Base-by-base conservation (phyloP, 2,113 vertebrate species). In the Marmota flaviventris region DNA sequence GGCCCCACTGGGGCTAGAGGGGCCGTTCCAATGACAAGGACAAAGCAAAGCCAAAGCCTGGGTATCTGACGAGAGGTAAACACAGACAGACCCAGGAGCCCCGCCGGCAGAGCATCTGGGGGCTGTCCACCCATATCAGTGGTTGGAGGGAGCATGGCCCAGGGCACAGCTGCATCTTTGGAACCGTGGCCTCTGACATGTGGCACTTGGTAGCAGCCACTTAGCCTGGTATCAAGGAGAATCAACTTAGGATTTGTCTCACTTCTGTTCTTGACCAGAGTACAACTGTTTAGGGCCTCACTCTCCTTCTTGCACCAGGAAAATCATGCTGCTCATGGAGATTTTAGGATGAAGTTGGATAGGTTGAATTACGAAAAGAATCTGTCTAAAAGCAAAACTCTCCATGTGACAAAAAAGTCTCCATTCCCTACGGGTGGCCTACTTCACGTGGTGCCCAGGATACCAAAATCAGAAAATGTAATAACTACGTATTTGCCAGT, bases 51-150 rank as follows among this genome's bases (percentile, higher is more conserved):
- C 75, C n/a, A 18, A 3, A 16, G 48, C 39, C 87, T 79, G 39
- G 1, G 88, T 17, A 42, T 5, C 24, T 9, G 93, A 39, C 0
- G 7, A 18, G 76, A 29, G 20, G 63, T 7, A 17, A 37, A 56
- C 18, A 61, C 48, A 32, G 45, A 32, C 45, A 6, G 69, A 39
- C 29, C 1, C 51, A 13, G 75, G 45, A 27, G 24, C 25, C 76
- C 34, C 0, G 14, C 37, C 25, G 45, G 20, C n/a, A 29, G 37
- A 22, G 27, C 12, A 0, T 63, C 75, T 32, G 45, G 51, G 0
- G 18, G 65, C 65, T 9, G 14, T 2, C 27, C n/a, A 7, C n/a
- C 32, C 17, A 39, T 1, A 2, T 0, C 0, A 25, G 27, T 0
- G 81, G 51, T 4, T 1, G 2, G 69, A 34, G 22, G 84, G 20